phyloP scores from a whole-genome alignment of 2,797 vertebrate species.

The Crypturellus tataupa region DNA sequence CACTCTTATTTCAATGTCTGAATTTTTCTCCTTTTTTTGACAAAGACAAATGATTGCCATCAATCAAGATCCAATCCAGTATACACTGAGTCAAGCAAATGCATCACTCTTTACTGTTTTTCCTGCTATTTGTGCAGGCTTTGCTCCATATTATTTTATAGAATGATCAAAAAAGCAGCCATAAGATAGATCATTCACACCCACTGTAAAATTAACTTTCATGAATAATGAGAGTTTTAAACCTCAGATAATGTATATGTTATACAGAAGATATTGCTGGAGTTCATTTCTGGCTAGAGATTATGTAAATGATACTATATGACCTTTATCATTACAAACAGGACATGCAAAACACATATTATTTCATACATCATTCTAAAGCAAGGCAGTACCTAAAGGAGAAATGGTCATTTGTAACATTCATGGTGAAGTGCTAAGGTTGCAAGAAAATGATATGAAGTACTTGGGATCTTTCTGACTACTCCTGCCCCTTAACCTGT shows the following conservation, averaged over 20 bases:
- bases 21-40: conserved; percentile 88
- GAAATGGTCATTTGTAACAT: conserved; percentile 92
- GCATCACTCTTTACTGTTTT: conserved; percentile 85
- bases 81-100: conserved; percentile 81
- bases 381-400: conserved; percentile 84
- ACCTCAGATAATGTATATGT: conserved; percentile 86
- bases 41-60: conserved; percentile 92
- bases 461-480: conserved; percentile 61
- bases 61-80: conserved; percentile 91
- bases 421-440: conserved; percentile 88
- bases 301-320: conserved; percentile 93
- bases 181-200: conserved; percentile 87
- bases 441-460: conserved; percentile 84
- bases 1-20: conserved; percentile 88
- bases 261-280: conserved; percentile 84
- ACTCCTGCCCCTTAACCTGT: conserved; percentile 73
- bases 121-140: conserved; percentile 84
- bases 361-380: conserved; percentile 95
- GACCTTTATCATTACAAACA: conserved; percentile 93
- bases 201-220: conserved; percentile 89
- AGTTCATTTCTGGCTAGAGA: conserved; percentile 87
- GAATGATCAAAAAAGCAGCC: conserved; percentile 86
- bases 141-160: conserved; percentile 88
- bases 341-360: conserved; percentile 87
- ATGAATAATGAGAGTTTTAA: conserved; percentile 90